Evolutionary conservation across 2,797 vertebrate genomes (phyloP).

Genomic region (Tangara arthus): DNA sequence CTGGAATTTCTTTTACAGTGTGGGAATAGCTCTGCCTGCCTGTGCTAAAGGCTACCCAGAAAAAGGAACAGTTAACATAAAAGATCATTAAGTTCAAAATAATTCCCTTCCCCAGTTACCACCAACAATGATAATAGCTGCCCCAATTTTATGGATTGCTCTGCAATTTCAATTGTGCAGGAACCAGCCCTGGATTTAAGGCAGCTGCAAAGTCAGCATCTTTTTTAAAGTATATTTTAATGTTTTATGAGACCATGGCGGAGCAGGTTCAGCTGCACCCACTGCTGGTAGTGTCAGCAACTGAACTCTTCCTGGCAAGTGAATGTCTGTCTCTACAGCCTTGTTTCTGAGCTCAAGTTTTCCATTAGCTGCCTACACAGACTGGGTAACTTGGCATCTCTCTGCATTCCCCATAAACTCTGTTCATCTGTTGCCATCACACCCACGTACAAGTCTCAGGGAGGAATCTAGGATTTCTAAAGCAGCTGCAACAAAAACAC

Average conservation of each 20-base stretch:
- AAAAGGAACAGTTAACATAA: not conserved
- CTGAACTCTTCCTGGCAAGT: not conserved
- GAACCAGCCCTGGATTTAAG: not conserved
- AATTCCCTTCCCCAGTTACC: not conserved
- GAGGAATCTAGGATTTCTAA: slow-evolving; percentile 42
- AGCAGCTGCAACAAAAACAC: slow-evolving; percentile 62
- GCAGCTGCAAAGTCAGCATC: not conserved
- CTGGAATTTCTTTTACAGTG: not conserved
- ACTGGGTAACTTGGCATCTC: slow-evolving; percentile 49
- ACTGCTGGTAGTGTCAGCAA: slow-evolving; percentile 28
- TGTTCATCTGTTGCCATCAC: slow-evolving; percentile 60
- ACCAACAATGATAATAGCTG: not conserved
- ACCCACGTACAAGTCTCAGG: slow-evolving; percentile 36
- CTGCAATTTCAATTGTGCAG: not conserved
- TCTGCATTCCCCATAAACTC: slow-evolving; percentile 49
- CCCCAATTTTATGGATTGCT: not conserved
- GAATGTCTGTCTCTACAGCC: not conserved
- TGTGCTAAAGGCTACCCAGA: not conserved
- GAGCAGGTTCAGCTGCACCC: slow-evolving; percentile 46
- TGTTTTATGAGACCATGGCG: not conserved
- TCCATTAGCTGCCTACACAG: slow-evolving; percentile 61
- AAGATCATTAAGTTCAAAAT: not conserved
- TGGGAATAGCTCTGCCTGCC: not conserved
- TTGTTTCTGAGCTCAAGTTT: slow-evolving; percentile 36
- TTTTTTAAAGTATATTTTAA: not conserved